Base-by-base conservation (phyloP, 92 coral and sea anemone species). In the Chrysogorgia sp. region DNA sequence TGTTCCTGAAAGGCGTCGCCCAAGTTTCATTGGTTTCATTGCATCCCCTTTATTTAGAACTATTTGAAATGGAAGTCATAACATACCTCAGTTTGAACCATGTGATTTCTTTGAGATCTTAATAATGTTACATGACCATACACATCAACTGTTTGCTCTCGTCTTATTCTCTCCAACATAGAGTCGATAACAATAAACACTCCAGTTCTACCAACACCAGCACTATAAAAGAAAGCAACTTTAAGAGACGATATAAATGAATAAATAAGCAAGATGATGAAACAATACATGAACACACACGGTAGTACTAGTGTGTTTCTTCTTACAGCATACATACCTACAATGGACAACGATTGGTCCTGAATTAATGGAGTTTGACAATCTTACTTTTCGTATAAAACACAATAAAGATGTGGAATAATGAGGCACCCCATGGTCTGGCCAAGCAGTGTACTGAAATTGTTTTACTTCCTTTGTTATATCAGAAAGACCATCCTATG, bases 71-170 rank as follows among this genome's bases (percentile, higher is more conserved):
- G n/a, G n/a, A n/a, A n/a, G n/a, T n/a, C n/a, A n/a, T n/a, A n/a
- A 5, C 78, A 55, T 81, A 90, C 96, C 86, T 76, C 86, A 26
- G 92, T 91, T 71, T 94, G 98, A 0, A 94, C 98, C 98, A 94
- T 94, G 77, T 69, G 88, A 82, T 91, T 90, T 23, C 98, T 86
- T 50, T 94, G 98, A 20, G 98, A 92, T 72, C 98, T 83, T 3
- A 94, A 61, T 20, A 94, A 92, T 5, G 98, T 94, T 90, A 94
- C 98, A 84, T 94, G 98, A 34, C 98, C 98, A 45, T 94, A 94
- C 22, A 94, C 87, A 77, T 94, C 98, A 10, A 94, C 98, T 0
- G 97, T 89, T 63, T 94, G 89, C 71, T 94, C 98, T 78, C 92
- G 98, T 74, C 88, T 89, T 19, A 94, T 86, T 85, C 98, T 65